Conservation (phyloP, 1,140 invertebrate genomes). For the Agrypnia vestita region DNA sequence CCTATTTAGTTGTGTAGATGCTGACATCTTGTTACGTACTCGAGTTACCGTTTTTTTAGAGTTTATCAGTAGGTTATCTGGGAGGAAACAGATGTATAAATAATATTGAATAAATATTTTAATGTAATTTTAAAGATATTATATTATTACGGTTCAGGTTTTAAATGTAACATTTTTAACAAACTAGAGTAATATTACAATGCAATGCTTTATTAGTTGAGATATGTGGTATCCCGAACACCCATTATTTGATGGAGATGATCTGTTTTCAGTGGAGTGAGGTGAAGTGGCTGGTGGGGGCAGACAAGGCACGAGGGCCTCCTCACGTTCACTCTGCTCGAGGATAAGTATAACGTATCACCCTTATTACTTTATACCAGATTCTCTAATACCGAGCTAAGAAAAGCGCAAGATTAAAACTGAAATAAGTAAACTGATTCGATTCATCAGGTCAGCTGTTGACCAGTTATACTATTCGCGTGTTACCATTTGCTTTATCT, state of each 20-base stretch:
- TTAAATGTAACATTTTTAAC: background rate
- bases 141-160: too few relatives aligned
- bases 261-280: constrained; percentile 40
- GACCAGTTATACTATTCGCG: background rate
- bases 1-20: background rate
- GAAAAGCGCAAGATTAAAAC: too few relatives aligned
- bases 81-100: too few relatives aligned
- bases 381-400: too few relatives aligned
- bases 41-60: too few relatives aligned
- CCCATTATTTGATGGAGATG: constrained; percentile 28
- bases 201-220: constrained; percentile 23
- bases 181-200: constrained; percentile 5
- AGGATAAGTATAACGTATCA: constrained; percentile 33
- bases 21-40: too few relatives aligned
- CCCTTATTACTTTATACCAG: background rate
- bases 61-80: too few relatives aligned
- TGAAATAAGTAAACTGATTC: too few relatives aligned
- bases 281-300: constrained; percentile 11
- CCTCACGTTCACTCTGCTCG: constrained; percentile 3
- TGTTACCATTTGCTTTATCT: constrained; percentile 15
- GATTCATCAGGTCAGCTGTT: too few relatives aligned
- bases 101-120: too few relatives aligned
- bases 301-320: background rate
- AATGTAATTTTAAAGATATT: too few relatives aligned
- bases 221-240: constrained; percentile 14